Base-by-base conservation (phyloP, 2,888 invertebrate genomes). In the Gibbula magus region DNA sequence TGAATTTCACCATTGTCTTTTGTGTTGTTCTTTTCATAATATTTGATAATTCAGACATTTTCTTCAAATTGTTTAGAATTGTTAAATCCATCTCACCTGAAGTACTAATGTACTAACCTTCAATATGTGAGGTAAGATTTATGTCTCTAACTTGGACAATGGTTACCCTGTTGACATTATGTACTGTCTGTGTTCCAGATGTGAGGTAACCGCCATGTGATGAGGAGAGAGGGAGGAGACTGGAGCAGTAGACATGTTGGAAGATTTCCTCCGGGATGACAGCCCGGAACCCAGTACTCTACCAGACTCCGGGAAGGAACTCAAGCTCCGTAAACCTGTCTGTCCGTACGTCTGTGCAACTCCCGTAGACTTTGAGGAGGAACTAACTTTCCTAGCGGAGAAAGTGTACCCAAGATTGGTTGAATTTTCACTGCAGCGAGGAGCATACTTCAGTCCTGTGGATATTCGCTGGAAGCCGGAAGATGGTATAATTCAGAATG, bases 401-500 rank as follows among this genome's bases (percentile, higher is more conserved):
- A 82, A 88, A 13, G 86, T 92, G 1, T 92, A 90, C 80, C 92
- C 92, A 0, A 78, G 86, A 77, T 81, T 92, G 51, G 82, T 87
- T 29, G 87, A 87, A 16, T 52, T 81, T 18, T 91, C 91, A 79
- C 74, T 81, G 35, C 70, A 81, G 67, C 81, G 91, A 5, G 91
- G 91, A 18, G 87, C 89, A 2, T 85, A 86, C 67, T 92, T 91
- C 78, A 82, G 85, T 20, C 90, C 92, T 0, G 83, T 89, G n/a
- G 91, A 92, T 79, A 86, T 91, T 32, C 84, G 87, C 45, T 91
- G 91, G 90, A 83, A 81, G 20, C 82, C 86, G 5, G 83, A 85
- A n/a, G 88, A 88, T 20, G 75, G 83, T n/a, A 83, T 87, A 29
- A 83, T 85, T 5, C 82, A 86, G 25, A 80, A 83, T 32, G 90